Evolutionary conservation across 2,113 vertebrate genomes (phyloP), one percentile per base, ranked within the genome.

Genomic region (Hepsetus odoe): DNA sequence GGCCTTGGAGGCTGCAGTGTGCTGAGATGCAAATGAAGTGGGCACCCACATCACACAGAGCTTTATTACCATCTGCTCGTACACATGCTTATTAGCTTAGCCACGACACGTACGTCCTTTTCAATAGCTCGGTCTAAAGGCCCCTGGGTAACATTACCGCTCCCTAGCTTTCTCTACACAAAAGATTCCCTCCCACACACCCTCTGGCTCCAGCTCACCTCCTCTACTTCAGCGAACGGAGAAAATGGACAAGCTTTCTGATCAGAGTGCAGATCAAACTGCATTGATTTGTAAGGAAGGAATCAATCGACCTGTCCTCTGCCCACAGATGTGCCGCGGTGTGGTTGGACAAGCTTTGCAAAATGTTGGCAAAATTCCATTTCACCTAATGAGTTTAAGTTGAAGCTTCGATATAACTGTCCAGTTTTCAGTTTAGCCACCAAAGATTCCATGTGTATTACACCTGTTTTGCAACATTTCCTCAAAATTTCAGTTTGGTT

Each of bases 31-130:
- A 84, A 80, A 80, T 82, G 72, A 82, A 84, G 67, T 53, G 53
- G 76, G 75, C 76, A 49, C 68, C 67, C 72, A 77, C 80, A 76
- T 82, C 76, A 81, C 64, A 84, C 65, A 56, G 76, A 82, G 77
- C 30, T 77, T 77, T 72, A 56, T 72, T 69, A 77, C 82, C 82
- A 81, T 84, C 82, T 84, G 82, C 79, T 78, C 74, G 35, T 73
- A 74, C 82, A 78, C 79, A 84, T 80, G 82, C 81, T 76, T 78
- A 75, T 70, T 76, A 80, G 35, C 64, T 64, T 53, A 67, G 62
- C 65, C 76, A 83, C 72, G 71, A 79, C 81, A 79, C 62, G 70
- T 67, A 35, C 56, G 77, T 75, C 59, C 42, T 70, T 16, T 74
- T 67, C 76, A 62, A 64, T 38, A 64, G 28, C 33, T 56, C 24